phyloP scores from a whole-genome alignment of 2,888 invertebrate species.

The Drosophila barbarae region DNA sequence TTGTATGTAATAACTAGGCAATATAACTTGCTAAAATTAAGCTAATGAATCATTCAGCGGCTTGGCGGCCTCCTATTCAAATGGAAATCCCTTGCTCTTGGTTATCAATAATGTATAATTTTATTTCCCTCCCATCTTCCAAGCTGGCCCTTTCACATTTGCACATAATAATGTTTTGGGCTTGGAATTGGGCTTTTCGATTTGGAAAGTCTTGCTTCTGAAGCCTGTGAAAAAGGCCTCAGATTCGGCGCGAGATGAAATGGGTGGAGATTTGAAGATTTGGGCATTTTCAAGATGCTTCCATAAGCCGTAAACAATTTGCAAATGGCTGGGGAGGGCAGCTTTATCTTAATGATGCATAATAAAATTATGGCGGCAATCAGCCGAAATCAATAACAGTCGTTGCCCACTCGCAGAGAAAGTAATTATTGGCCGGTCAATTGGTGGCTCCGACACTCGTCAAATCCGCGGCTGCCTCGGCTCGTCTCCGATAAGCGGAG shows the following conservation, averaged over 20 bases:
- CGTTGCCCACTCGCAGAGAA: constrained; percentile 58
- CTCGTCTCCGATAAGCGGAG: constrained; percentile 56
- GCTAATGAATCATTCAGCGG: constrained; percentile 12
- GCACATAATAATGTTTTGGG: constrained; percentile 51
- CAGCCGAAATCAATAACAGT: constrained; percentile 67
- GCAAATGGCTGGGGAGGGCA: constrained; percentile 54
- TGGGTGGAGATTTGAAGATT: constrained; percentile 34
- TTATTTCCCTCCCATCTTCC: constrained; percentile 18
- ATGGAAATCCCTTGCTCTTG: constrained; percentile 13
- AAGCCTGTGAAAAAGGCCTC: constrained; percentile 52
- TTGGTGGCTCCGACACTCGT: constrained; percentile 46
- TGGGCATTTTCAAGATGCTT: constrained; percentile 38
- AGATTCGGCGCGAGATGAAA: constrained; percentile 26
- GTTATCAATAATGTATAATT: constrained; percentile 18
- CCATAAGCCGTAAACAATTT: constrained; percentile 55
- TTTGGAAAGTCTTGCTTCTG: constrained; percentile 26
- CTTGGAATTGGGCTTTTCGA: constrained; percentile 2
- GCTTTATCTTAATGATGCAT: constrained; percentile 67
- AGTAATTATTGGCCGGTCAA: constrained; percentile 67
- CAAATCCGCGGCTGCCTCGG: constrained; percentile 19
- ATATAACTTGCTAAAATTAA: constrained; percentile 8
- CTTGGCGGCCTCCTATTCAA: constrained; percentile 8
- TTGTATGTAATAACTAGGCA: constrained; percentile 20
- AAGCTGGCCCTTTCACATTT: constrained; percentile 64
- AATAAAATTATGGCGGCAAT: constrained; percentile 66